phyloP scores from a whole-genome alignment of 2,888 invertebrate genomes.

The Amphipoea lucens region DNA sequence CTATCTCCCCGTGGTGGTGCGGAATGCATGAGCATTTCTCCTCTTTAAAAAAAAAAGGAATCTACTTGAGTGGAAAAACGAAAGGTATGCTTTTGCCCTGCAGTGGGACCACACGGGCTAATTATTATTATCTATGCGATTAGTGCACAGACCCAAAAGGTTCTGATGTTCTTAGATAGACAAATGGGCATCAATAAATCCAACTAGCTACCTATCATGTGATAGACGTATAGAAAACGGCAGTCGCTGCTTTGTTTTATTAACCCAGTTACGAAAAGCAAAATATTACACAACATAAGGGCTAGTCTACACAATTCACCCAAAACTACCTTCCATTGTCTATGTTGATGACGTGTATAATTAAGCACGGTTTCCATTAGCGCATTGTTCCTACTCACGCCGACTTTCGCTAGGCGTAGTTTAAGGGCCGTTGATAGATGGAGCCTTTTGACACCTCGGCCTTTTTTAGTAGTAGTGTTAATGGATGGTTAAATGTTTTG shows the following conservation, averaged over 20 bases:
- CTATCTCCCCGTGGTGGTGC: no score
- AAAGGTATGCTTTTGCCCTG: no score
- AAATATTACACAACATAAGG: slow-evolving; percentile 36
- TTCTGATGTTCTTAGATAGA: background rate
- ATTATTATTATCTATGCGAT: background rate
- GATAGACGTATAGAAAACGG: background rate
- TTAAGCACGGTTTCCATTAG: slow-evolving; percentile 65
- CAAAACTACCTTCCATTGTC: slow-evolving; percentile 57
- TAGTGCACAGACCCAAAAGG: background rate
- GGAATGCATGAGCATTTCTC: no score
- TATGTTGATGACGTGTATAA: slow-evolving; percentile 64
- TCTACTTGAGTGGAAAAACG: no score
- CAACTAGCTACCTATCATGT: background rate
- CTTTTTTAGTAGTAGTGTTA: slow-evolving; percentile 63
- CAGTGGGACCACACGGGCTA: no score
- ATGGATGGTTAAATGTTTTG: slow-evolving; percentile 64
- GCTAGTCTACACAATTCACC: slow-evolving; percentile 30
- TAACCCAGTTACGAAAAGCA: background rate
- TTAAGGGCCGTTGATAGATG: slow-evolving; percentile 64
- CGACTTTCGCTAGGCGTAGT: slow-evolving; percentile 56
- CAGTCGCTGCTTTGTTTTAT: background rate
- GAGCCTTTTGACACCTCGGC: slow-evolving; percentile 59
- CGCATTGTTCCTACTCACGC: slow-evolving; percentile 64
- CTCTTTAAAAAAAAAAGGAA: no score
- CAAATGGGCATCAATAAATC: background rate